Evolutionary conservation across 1,140 invertebrate genomes (phyloP).

Genomic region (Notospermus geniculatus): DNA sequence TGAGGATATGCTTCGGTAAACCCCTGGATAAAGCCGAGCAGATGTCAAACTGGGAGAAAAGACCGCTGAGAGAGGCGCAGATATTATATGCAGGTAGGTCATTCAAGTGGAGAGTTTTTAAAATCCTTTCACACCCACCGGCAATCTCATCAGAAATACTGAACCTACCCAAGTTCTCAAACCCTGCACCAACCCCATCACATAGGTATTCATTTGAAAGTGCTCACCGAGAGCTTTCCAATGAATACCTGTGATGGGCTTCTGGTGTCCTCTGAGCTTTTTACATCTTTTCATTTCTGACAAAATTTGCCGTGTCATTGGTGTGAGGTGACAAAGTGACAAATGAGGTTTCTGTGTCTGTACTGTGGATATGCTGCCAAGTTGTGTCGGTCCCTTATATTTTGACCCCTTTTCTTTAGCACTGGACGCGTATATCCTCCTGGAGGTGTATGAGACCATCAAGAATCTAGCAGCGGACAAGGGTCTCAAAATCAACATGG

Average conservation of each 20-base stretch:
- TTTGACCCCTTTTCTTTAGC: slow-evolving; percentile 59
- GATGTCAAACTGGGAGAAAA: slow-evolving; percentile 82
- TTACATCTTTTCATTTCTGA: too few species aligned
- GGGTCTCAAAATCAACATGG: slow-evolving; percentile 31
- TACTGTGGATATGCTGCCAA: background rate
- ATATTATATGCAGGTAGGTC: slow-evolving; percentile 71
- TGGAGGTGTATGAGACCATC: slow-evolving; percentile 68
- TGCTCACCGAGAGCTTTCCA: too few species aligned
- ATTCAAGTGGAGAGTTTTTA: too few species aligned
- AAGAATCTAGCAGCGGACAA: slow-evolving; percentile 18
- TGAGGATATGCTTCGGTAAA: slow-evolving; percentile 69
- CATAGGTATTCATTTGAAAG: too few species aligned
- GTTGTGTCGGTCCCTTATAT: too few species aligned
- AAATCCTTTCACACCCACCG: too few species aligned
- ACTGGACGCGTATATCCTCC: slow-evolving; percentile 74
- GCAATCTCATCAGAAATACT: too few species aligned
- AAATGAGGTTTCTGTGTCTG: background rate
- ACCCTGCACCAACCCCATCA: too few species aligned
- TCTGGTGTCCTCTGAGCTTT: too few species aligned
- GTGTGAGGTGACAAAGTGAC: too few species aligned
- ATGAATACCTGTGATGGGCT: too few species aligned
- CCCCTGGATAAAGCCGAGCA: slow-evolving; percentile 78
- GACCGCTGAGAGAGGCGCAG: slow-evolving; percentile 73
- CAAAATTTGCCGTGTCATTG: background rate
- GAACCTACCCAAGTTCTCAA: too few species aligned